phyloP scores from a whole-genome alignment of 1,140 invertebrate genomes.

The Tetraneura akinire region DNA sequence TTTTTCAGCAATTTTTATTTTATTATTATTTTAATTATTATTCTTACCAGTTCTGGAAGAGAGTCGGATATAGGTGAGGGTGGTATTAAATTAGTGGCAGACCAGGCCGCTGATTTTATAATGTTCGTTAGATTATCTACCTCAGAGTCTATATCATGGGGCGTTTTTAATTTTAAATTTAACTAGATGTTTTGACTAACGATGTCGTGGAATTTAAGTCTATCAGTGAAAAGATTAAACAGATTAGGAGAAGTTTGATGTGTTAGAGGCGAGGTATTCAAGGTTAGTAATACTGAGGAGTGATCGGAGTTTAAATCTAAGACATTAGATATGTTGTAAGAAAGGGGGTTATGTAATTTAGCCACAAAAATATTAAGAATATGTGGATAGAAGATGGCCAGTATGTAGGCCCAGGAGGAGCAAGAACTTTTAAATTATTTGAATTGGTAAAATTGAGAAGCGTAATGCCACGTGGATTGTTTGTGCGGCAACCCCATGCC shows the following conservation, averaged over 20 bases:
- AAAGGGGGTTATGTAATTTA: not conserved
- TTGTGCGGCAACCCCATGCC: slow-evolving; percentile 55
- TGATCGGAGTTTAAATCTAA: slow-evolving; percentile 8
- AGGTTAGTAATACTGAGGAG: not conserved
- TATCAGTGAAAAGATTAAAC: not conserved
- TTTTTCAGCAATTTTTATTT: slow-evolving; percentile 22
- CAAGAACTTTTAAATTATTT: slow-evolving; percentile 36
- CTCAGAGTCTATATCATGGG: not conserved
- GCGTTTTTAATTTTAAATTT: slow-evolving; percentile 7
- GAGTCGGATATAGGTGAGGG: not conserved
- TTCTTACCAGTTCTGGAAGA: not conserved
- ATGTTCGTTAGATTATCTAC: not conserved
- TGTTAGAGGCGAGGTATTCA: not conserved
- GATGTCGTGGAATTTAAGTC: not conserved
- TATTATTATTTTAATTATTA: too few relatives aligned
- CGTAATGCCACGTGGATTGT: slow-evolving; percentile 56
- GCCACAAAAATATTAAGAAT: slow-evolving; percentile 12
- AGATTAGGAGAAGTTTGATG: not conserved
- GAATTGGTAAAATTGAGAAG: slow-evolving; percentile 54
- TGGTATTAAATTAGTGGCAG: not conserved
- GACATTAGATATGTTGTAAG: not conserved
- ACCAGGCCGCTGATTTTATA: not conserved
- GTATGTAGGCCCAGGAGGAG: slow-evolving; percentile 33
- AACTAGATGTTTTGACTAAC: not conserved
- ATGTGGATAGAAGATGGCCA: slow-evolving; percentile 11